These are phyloP conservation scores for Macrotus californicus DNA, from an alignment of 2,113 vertebrate species.

Conservation along the genomic window DNA sequence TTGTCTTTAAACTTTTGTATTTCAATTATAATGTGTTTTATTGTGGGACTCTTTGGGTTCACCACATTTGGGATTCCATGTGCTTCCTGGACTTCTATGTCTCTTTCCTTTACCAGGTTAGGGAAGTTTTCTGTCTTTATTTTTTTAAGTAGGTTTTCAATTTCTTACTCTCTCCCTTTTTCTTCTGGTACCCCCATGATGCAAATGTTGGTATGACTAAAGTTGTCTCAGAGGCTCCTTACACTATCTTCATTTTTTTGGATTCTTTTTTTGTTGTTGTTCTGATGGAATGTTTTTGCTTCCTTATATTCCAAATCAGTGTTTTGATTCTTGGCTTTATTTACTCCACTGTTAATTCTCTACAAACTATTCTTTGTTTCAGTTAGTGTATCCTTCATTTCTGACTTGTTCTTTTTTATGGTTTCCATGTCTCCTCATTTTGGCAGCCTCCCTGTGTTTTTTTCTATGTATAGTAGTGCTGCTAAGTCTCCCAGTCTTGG, in stretches of 20 bases:
- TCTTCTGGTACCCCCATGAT: background rate
- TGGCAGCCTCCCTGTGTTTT: no score
- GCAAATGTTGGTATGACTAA: background rate
- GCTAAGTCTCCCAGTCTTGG: no score
- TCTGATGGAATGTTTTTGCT: background rate
- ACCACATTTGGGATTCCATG: background rate
- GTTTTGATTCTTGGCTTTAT: no score
- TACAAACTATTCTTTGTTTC: no score
- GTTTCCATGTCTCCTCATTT: no score
- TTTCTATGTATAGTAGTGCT: no score
- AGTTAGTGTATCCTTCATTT: no score
- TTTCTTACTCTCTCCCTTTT: background rate
- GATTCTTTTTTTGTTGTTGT: background rate
- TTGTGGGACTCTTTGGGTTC: background rate
- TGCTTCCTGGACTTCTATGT: background rate
- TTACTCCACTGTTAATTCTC: no score
- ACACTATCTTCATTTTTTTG: background rate
- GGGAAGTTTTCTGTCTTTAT: background rate
- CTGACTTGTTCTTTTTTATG: no score
- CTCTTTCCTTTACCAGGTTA: background rate
- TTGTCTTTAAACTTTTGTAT: background rate
- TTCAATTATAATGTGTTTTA: background rate
- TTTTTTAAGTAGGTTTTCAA: background rate
- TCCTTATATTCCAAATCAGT: no score
- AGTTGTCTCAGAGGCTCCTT: background rate